These are phyloP conservation scores for Calephelis nemesis DNA, from an alignment of 1,140 invertebrate genomes.

Conservation along the genomic window DNA sequence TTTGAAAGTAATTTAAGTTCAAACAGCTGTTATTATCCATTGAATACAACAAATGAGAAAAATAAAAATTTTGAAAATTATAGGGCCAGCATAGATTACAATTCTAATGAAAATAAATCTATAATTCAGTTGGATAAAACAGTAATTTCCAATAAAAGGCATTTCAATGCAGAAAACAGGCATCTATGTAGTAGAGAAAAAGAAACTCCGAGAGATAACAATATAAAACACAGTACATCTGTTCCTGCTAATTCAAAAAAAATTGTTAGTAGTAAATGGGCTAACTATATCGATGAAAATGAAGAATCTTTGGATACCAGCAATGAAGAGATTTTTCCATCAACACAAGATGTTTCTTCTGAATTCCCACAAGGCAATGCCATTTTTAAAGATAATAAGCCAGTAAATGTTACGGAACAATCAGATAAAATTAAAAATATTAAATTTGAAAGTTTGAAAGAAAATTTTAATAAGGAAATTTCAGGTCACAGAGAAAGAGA, in stretches of 20 bases:
- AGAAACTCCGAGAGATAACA: neutral
- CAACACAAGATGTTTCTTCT: neutral
- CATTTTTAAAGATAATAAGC: constrained; percentile 1
- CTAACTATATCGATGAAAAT: neutral
- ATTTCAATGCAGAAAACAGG: neutral
- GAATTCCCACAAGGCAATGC: neutral
- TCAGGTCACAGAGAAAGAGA: neutral
- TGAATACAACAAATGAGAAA: neutral
- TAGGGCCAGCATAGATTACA: neutral
- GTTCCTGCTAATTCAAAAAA: neutral
- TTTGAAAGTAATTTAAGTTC: neutral
- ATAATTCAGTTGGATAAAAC: neutral
- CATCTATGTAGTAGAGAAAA: neutral
- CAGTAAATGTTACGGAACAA: neutral
- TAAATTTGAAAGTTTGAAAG: constrained; percentile 6
- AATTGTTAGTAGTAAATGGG: neutral
- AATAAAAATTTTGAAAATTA: neutral
- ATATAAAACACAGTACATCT: neutral
- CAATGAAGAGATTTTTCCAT: neutral
- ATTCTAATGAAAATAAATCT: neutral
- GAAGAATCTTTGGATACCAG: neutral
- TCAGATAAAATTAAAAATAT: constrained; percentile 1
- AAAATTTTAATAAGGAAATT: neutral
- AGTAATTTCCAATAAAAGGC: neutral
- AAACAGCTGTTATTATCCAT: neutral